Evolutionary conservation across 2,888 invertebrate genomes (phyloP), one percentile per base, ranked within the genome.

Genomic region (Seladonia tumulorum): DNA sequence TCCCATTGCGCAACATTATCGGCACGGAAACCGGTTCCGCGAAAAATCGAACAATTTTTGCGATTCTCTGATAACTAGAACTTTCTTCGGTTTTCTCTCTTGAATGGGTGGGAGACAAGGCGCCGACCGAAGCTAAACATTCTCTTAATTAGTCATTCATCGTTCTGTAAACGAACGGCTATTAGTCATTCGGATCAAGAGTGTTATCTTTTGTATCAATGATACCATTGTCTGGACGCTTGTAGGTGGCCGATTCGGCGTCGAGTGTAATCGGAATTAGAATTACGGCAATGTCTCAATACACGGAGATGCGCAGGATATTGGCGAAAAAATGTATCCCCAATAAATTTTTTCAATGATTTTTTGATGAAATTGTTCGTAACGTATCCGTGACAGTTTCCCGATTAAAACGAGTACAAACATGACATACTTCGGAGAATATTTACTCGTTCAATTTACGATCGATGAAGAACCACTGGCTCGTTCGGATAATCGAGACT

Each of bases 1-100:
- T 66, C 25, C 39, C 10, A 47, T 86, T 87, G 39, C 86, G 63
- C 66, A 85, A 85, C 47, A 22, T 47, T 53, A 57, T 68, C 29
- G 8, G n/a, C 12, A 12, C 5, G 16, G 25, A 25, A 63, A 29
- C 29, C 0, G n/a, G 57, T n/a, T n/a, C n/a, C 57, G 57, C 29
- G 29, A 16, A 2, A 29, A 63, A 29, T 63, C 7, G 29, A n/a
- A 10, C 22, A 10, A 10, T 53, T 53, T 45, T 22, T 3, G 10
- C 53, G 53, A 53, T 53, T 53, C 60, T 2, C 25, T 5, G 60
- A 60, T 25, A 25, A 12, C 60, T 16, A 60, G 22, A 60, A 60
- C 25, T 60, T 60, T 60, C 60, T 60, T 60, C 25, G 5, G 25
- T 60, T 60, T 60, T 60, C 60, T 5, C 60, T 25, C 25, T 2